Percentiles rank a stretch among this genome's conserved stretches.
These are phyloP conservation scores for Bryconaethiops microstoma DNA, from an alignment of 2,797 vertebrate genomes.

Conservation along the genomic window DNA sequence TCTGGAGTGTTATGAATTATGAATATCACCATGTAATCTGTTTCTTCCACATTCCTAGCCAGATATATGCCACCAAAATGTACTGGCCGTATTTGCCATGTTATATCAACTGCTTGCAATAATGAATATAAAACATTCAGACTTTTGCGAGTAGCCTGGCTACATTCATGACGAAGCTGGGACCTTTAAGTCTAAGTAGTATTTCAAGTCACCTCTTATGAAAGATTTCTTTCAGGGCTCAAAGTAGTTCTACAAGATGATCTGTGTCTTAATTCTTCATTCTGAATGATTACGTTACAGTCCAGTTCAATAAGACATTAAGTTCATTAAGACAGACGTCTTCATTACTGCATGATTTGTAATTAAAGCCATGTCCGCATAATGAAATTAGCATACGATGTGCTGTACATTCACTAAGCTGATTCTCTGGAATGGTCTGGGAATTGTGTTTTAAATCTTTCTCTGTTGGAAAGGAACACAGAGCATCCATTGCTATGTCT, in stretches of 20 bases:
- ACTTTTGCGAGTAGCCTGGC: background rate
- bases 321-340: background rate
- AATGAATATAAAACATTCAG: background rate
- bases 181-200: background rate
- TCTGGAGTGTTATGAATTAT: background rate
- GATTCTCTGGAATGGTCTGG: background rate
- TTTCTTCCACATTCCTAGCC: background rate
- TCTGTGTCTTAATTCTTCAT: background rate
- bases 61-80: background rate
- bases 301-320: background rate
- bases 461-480: background rate
- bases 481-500: constrained; percentile 1
- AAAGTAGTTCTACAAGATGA: background rate
- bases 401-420: background rate
- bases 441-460: background rate
- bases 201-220: background rate
- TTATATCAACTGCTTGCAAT: background rate
- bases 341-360: background rate
- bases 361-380: constrained; percentile 12
- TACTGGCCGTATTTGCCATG: background rate
- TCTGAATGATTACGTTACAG: background rate
- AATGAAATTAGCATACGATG: background rate
- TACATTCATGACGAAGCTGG: background rate
- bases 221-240: background rate
- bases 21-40: background rate